Conservation (phyloP, 2,888 invertebrate genomes). For the Chelonus formosanus region DNA sequence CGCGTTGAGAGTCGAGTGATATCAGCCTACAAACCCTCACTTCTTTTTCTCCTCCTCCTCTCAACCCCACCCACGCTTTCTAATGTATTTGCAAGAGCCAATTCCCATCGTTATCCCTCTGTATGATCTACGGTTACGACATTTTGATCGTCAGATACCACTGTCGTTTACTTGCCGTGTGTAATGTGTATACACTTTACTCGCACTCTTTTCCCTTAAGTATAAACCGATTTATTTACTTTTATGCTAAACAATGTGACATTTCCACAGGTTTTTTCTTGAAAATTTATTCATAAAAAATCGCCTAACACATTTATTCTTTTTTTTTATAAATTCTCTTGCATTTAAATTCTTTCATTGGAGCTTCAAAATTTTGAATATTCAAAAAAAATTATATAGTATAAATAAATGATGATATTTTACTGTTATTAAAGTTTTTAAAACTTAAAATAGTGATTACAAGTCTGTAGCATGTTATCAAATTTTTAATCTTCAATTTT, state of each 20-base stretch:
- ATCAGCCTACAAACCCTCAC: slow-evolving; percentile 38
- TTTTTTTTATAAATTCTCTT: too few species aligned
- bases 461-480: background rate
- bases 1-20: slow-evolving; percentile 34
- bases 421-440: background rate
- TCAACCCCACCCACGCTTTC: slow-evolving; percentile 43
- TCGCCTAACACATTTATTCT: too few species aligned
- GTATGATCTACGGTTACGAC: slow-evolving; percentile 62
- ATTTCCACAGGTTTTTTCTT: background rate
- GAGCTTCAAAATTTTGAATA: too few species aligned
- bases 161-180: slow-evolving; percentile 50
- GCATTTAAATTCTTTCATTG: too few species aligned
- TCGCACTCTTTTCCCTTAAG: background rate
- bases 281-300: background rate
- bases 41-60: slow-evolving; percentile 41
- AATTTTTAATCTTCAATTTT: too few species aligned
- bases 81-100: slow-evolving; percentile 64
- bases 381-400: too few species aligned
- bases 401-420: background rate
- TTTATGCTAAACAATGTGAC: slow-evolving; percentile 5
- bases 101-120: slow-evolving; percentile 61
- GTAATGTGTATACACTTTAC: slow-evolving; percentile 32
- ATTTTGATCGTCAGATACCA: slow-evolving; percentile 60
- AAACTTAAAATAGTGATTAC: background rate
- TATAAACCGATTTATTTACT: slow-evolving; percentile 7